phyloP scores from a whole-genome alignment of 2,888 invertebrate genomes.

The Sialis lutaria region DNA sequence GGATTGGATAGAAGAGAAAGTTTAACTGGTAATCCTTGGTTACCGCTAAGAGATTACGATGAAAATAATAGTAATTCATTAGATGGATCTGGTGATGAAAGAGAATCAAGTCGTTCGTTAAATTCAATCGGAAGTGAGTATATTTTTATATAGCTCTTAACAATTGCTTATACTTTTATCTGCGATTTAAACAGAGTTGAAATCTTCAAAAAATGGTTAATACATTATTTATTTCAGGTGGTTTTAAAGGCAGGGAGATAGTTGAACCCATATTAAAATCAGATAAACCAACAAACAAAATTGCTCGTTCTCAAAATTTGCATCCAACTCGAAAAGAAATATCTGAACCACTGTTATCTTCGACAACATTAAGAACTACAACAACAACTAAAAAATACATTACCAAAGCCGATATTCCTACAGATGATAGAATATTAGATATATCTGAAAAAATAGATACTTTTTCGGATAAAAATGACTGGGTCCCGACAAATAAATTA shows the following conservation, averaged over 20 bases:
- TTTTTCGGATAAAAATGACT: conserved; percentile 11
- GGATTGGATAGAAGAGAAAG: conserved; percentile 9
- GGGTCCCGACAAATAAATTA: neutral
- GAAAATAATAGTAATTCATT: conserved; percentile 11
- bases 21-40: conserved; percentile 10
- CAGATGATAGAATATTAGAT: too few species aligned
- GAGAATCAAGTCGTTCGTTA: conserved; percentile 40
- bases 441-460: too few species aligned
- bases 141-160: neutral
- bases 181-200: too few species aligned
- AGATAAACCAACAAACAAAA: conserved; percentile 32
- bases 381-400: conserved; percentile 13
- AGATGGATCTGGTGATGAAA: conserved; percentile 21
- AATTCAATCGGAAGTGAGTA: conserved; percentile 16
- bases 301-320: conserved; percentile 29
- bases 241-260: conserved; percentile 33
- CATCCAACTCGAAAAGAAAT: conserved; percentile 29
- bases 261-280: conserved; percentile 57
- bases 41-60: neutral
- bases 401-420: too few species aligned
- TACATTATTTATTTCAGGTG: neutral
- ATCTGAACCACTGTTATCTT: conserved; percentile 43
- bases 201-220: neutral
- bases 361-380: conserved; percentile 26
- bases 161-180: neutral